phyloP scores from a whole-genome alignment of 2,888 invertebrate genomes.

The Liopterus haemorrhoidalis region DNA sequence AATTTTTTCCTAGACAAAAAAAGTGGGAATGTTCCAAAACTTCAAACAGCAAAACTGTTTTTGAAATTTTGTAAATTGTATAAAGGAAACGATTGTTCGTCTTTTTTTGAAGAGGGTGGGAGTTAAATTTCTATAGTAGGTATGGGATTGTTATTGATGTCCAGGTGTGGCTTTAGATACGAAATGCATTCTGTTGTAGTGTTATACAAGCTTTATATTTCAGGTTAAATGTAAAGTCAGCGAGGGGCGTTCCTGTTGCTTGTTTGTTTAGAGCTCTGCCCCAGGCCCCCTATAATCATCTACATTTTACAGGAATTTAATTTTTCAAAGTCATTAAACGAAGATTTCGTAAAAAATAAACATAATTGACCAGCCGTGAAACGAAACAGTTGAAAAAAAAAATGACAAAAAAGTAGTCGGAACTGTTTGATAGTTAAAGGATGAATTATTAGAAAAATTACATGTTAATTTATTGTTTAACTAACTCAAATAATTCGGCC shows the following conservation, averaged over 20 bases:
- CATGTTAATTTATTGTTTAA: not conserved
- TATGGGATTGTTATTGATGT: too few species aligned
- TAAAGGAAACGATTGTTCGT: too few species aligned
- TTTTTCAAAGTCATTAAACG: conserved; percentile 19
- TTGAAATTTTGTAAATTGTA: too few species aligned
- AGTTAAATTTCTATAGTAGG: too few species aligned
- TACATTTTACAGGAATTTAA: conserved; percentile 24
- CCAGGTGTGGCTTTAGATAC: too few species aligned
- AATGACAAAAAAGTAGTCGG: conserved; percentile 4
- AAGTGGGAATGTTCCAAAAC: too few species aligned
- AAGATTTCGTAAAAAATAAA: conserved; percentile 16
- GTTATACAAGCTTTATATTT: too few species aligned
- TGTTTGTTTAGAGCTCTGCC: conserved; percentile 19
- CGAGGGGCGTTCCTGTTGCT: conserved; percentile 11
- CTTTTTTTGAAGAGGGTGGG: too few species aligned
- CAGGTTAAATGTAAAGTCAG: too few species aligned
- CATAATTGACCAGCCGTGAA: conserved; percentile 11
- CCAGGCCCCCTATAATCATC: conserved; percentile 19
- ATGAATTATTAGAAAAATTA: not conserved
- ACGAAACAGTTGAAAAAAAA: conserved; percentile 5
- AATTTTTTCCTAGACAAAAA: too few species aligned
- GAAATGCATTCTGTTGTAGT: too few species aligned
- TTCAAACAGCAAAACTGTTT: too few species aligned
- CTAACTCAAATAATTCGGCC: not conserved
- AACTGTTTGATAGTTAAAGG: not conserved